Conservation (phyloP, 2,888 invertebrate species). For the Drosophila atripex region DNA sequence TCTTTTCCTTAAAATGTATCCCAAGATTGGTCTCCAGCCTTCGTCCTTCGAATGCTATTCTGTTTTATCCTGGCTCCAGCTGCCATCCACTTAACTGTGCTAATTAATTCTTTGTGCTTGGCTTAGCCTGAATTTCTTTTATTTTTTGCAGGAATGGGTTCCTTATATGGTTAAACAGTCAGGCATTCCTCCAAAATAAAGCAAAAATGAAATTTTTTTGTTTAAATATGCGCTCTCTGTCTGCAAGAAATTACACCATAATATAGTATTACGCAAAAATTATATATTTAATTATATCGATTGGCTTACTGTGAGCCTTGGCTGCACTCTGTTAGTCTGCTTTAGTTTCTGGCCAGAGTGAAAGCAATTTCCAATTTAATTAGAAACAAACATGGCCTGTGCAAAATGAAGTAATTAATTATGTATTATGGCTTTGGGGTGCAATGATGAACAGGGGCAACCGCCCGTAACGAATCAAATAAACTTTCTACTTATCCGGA, state of each 20-base stretch:
- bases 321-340: conserved; percentile 4
- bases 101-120: conserved; percentile 53
- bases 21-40: conserved; percentile 28
- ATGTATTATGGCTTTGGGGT: conserved; percentile 26
- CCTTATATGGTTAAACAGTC: background rate
- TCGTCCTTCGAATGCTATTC: background rate
- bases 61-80: conserved; percentile 13
- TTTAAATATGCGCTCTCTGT: background rate
- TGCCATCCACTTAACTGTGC: conserved; percentile 35
- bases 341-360: conserved; percentile 16
- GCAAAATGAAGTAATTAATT: conserved; percentile 33
- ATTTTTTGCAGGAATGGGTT: conserved; percentile 22
- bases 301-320: conserved; percentile 11
- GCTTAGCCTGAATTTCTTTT: conserved; percentile 13
- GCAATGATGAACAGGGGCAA: conserved; percentile 8
- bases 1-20: conserved; percentile 15
- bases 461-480: conserved; percentile 5
- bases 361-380: conserved; percentile 41
- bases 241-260: background rate
- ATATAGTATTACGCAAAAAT: conserved; percentile 8
- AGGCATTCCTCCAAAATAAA: conserved; percentile 8
- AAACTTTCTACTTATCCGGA: conserved; percentile 26
- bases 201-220: conserved; percentile 8
- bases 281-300: conserved; percentile 23
- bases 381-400: conserved; percentile 37